Base-by-base conservation (phyloP, 2,113 vertebrate genomes). In the Paramisgurnus dabryanus region DNA sequence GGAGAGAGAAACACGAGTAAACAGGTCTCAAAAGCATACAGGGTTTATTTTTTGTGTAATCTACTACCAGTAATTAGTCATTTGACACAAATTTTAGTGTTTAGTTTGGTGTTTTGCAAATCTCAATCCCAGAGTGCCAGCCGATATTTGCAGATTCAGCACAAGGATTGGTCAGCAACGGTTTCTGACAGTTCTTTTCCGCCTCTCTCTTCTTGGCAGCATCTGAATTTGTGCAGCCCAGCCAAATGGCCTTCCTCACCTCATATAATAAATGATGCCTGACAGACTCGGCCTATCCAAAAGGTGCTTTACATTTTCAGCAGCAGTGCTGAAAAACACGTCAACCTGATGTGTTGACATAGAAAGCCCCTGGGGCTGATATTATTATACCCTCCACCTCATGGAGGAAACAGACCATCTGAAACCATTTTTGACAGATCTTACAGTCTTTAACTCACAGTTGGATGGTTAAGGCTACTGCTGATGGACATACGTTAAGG, bases 261-360 rank as follows among this genome's bases (percentile, higher is more conserved):
- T 67, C 17, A 67, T 43, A n/a, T 67, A 67, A 43, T 43, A 67
- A 67, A 67, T 67, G 15, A 43, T 7, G 39, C 64, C 15, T 13
- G 15, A 11, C 22, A 34, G 8, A 6, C 45, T 43, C 15, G 7
- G 39, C 39, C 15, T 7, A 66, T 66, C 39, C 64, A 43, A 43
- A 66, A 66, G 15, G 13, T 41, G 15, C 64, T 66, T 66, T 67
- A 67, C 13, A 67, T 43, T 67, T 43, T 67, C 64, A 67, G 40
- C 39, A n/a, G 64, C 64, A 43, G 40, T 15, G 7, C 64, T 67
- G 17, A 41, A 67, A 43, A 67, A 58, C 55, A 58, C 17, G 6
- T 7, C 40, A n/a, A 43, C 6, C 15, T 4, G 17, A 43, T 17
- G 64, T 66, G 64, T 15, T 66, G 64, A 66, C 15, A 43, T 66